These are phyloP conservation scores for Cryptomyrus ogoouensis DNA, from an alignment of 2,113 vertebrate genomes.

Conservation along the genomic window DNA sequence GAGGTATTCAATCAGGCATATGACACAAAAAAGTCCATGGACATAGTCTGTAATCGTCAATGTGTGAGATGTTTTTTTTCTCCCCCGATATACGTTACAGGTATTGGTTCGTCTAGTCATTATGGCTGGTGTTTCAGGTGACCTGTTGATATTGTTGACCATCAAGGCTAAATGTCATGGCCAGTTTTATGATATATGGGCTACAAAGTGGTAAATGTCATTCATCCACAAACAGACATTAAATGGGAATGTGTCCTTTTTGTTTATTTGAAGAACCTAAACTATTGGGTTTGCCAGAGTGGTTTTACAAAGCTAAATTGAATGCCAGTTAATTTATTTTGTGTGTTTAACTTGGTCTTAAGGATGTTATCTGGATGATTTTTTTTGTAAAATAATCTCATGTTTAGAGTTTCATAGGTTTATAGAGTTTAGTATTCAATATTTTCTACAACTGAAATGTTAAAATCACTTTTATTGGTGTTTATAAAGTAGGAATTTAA, in stretches of 20 bases:
- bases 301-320: neutral
- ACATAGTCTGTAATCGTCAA: neutral
- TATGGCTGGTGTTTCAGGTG: neutral
- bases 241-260: neutral
- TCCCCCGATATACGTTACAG: neutral
- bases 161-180: neutral
- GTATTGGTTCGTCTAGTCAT: neutral
- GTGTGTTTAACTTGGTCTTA: neutral
- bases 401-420: neutral
- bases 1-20: neutral
- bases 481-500: neutral
- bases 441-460: neutral
- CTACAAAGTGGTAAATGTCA: neutral
- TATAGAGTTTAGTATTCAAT: neutral
- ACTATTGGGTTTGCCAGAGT: neutral
- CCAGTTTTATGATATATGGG: neutral
- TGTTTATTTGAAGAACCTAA: neutral
- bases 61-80: neutral
- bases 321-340: neutral
- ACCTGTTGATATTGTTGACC: neutral
- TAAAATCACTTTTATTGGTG: neutral
- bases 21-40: neutral
- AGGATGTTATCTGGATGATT: neutral
- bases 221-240: neutral
- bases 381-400: neutral